phyloP scores from a whole-genome alignment of 2,797 vertebrate genomes.

The Pogoniulus pusillus region DNA sequence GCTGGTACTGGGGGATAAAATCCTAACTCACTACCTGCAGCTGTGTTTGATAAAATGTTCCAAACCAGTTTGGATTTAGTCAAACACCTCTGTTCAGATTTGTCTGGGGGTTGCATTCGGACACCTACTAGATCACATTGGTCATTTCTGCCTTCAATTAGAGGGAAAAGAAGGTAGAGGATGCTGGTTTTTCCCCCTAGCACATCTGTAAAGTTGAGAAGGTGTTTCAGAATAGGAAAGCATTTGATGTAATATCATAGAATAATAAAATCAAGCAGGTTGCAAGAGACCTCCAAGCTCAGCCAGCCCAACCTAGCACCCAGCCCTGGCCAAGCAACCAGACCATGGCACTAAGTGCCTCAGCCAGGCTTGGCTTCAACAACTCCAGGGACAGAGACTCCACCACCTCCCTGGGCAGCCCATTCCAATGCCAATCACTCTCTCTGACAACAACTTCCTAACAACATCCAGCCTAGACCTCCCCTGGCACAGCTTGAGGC shows the following conservation, averaged over 20 bases:
- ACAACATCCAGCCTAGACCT: too few species aligned
- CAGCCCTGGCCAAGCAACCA: too few species aligned
- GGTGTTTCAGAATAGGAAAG: not conserved
- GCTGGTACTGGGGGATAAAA: not conserved
- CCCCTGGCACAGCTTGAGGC: too few species aligned
- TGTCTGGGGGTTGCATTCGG: not conserved
- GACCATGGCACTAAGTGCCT: too few species aligned
- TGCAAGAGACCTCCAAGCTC: too few species aligned
- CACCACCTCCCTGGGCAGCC: too few species aligned
- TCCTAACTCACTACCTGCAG: not conserved
- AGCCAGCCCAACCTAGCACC: too few species aligned
- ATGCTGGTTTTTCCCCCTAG: not conserved
- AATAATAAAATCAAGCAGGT: too few species aligned
- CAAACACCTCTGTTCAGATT: not conserved
- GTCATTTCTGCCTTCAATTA: not conserved
- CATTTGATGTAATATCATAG: not conserved
- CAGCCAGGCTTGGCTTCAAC: too few species aligned
- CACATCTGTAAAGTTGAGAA: not conserved
- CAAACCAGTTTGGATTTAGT: not conserved
- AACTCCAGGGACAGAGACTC: too few species aligned
- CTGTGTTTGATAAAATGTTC: not conserved
- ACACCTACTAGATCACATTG: not conserved
- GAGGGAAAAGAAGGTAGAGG: not conserved
- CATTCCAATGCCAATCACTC: too few species aligned
- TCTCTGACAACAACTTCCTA: too few species aligned